phyloP scores from a whole-genome alignment of 2,888 invertebrate genomes.

The Hyalella azteca region DNA sequence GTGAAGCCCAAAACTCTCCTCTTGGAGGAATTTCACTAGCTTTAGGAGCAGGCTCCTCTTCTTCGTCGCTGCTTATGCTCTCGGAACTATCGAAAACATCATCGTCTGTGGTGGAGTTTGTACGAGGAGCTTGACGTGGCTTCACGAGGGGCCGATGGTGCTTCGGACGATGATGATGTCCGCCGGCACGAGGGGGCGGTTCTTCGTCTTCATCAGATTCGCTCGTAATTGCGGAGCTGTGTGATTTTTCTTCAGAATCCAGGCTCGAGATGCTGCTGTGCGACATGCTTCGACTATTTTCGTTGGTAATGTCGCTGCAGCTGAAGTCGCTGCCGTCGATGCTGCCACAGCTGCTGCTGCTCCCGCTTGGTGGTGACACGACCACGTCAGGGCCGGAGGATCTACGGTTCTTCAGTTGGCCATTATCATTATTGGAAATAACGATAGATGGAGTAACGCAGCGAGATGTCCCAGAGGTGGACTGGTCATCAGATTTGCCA shows the following conservation, averaged over 20 bases:
- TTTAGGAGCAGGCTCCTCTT: neutral
- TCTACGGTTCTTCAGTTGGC: neutral
- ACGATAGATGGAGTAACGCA: slow-evolving; percentile 24
- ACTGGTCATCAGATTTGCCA: neutral
- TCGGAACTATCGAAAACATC: slow-evolving; percentile 30
- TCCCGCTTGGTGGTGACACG: slow-evolving; percentile 23
- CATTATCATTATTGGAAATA: neutral
- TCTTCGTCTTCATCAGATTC: neutral
- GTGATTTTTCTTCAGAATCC: neutral
- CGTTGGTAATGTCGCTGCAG: neutral
- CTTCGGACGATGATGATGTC: neutral
- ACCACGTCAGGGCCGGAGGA: slow-evolving; percentile 14
- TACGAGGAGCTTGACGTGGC: neutral
- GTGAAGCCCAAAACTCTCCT: slow-evolving; percentile 28
- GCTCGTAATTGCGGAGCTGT: neutral
- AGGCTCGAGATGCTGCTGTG: slow-evolving; percentile 35
- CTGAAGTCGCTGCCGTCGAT: neutral
- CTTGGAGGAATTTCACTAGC: neutral
- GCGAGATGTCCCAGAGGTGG: too few relatives aligned
- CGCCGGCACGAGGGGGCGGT: neutral
- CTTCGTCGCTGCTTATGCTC: neutral
- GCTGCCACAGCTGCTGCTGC: slow-evolving; percentile 21
- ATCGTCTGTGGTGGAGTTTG: neutral
- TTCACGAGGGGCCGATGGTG: neutral
- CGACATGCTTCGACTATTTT: slow-evolving; percentile 3